Percentiles rank a stretch among this genome's conserved stretches.
Conservation (phyloP, 2,888 invertebrate genomes). For the Diploptera punctata region DNA sequence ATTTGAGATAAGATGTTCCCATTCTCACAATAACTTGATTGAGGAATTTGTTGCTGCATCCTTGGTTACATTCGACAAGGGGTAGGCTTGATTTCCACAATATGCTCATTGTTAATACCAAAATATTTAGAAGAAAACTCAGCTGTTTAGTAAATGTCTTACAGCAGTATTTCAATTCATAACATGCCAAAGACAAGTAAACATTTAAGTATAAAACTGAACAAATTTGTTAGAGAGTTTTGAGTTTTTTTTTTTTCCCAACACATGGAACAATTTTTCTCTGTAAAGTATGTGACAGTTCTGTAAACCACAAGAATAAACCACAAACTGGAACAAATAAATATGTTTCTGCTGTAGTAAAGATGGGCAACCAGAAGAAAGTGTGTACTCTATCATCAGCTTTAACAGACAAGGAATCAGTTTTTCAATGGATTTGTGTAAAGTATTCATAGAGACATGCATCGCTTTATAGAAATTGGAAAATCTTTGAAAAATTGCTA, state of each 20-base stretch:
- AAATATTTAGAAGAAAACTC: background rate
- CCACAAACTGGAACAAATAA: too few species aligned
- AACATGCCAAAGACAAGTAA: background rate
- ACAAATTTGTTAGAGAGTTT: background rate
- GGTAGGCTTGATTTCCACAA: background rate
- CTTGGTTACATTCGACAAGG: background rate
- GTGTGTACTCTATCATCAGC: background rate
- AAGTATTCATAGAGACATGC: background rate
- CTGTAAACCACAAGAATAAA: background rate
- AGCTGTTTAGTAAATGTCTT: background rate
- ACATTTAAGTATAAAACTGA: background rate
- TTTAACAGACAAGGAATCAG: background rate
- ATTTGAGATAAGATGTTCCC: too few species aligned
- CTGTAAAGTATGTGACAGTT: background rate
- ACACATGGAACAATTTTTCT: background rate
- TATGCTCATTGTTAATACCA: conserved; percentile 8
- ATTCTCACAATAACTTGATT: too few species aligned
- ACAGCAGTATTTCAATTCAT: background rate
- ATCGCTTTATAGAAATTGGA: conserved; percentile 1
- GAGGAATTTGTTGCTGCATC: background rate
- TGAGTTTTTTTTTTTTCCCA: too few species aligned
- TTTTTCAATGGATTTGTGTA: conserved; percentile 6
- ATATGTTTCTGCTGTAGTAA: too few species aligned
- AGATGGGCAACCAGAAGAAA: background rate
- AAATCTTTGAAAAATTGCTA: too few species aligned